phyloP scores from a whole-genome alignment of 2,113 vertebrate species.

The Nibea coibor region DNA sequence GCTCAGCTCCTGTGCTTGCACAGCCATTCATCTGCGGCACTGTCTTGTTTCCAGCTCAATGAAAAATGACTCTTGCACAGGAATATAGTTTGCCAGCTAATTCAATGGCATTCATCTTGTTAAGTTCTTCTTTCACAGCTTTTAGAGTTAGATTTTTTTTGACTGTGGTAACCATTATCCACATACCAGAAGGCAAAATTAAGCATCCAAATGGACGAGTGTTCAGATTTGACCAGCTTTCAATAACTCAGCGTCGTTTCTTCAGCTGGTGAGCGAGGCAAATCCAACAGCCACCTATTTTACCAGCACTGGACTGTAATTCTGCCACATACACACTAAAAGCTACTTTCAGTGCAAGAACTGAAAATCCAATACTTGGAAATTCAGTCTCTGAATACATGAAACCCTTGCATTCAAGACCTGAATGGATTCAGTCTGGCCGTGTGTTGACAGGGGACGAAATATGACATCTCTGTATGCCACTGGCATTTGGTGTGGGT shows the following conservation, averaged over 20 bases:
- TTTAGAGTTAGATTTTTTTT: neutral
- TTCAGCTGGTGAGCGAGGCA: no score
- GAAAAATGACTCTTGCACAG: conserved; percentile 46
- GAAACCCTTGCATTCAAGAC: neutral
- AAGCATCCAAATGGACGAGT: no score
- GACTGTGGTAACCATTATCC: neutral
- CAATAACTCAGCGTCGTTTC: no score
- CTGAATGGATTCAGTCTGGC: neutral
- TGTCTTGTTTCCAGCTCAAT: conserved; percentile 56
- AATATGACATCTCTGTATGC: neutral
- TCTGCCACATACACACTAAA: neutral
- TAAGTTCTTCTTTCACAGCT: conserved; percentile 31
- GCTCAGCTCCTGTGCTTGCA: conserved; percentile 33
- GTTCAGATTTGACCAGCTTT: no score
- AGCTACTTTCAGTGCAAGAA: neutral
- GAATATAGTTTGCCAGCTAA: conserved; percentile 30
- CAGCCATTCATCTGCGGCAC: conserved; percentile 52
- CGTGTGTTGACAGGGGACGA: neutral
- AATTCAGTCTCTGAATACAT: neutral
- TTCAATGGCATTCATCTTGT: conserved; percentile 17
- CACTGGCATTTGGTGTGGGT: neutral
- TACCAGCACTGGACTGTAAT: no score
- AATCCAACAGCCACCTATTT: no score
- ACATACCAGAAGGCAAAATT: neutral
- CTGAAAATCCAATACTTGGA: neutral